Evolutionary conservation across 2,797 vertebrate genomes (phyloP).

Genomic region (Erithacus rubecula): DNA sequence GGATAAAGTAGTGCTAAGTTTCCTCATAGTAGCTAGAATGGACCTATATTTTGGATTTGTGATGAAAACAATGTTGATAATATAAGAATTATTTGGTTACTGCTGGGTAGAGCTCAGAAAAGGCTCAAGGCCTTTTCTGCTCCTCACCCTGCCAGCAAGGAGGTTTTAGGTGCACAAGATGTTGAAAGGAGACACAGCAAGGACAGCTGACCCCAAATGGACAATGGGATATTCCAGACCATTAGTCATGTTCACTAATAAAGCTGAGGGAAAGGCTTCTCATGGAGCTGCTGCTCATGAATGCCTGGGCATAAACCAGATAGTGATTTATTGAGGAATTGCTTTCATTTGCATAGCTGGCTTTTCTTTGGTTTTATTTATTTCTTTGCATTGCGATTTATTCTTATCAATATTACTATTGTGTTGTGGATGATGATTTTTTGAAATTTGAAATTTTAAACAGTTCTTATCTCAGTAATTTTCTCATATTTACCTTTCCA

Average conservation of each 20-base stretch:
- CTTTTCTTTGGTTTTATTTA: neutral
- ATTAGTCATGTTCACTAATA: neutral
- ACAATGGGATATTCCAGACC: no score
- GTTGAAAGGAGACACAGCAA: neutral
- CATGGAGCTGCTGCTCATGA: neutral
- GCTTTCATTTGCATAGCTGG: neutral
- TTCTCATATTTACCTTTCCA: neutral
- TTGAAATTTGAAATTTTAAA: neutral
- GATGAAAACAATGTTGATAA: neutral
- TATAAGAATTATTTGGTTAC: rapidly evolving
- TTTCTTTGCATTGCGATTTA: neutral
- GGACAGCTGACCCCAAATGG: neutral
- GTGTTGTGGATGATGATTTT: neutral
- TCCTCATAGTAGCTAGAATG: neutral
- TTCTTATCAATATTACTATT: neutral
- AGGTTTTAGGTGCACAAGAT: no score
- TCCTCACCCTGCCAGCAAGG: rapidly evolving
- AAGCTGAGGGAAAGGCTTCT: neutral
- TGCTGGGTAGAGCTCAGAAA: neutral
- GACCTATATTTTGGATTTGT: neutral
- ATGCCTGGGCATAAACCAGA: neutral
- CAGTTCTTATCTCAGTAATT: neutral
- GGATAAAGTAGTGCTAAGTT: neutral
- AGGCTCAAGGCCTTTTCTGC: neutral
- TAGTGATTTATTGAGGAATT: neutral